Base-by-base conservation (phyloP, 2,888 invertebrate genomes). In the Buathra laborator region DNA sequence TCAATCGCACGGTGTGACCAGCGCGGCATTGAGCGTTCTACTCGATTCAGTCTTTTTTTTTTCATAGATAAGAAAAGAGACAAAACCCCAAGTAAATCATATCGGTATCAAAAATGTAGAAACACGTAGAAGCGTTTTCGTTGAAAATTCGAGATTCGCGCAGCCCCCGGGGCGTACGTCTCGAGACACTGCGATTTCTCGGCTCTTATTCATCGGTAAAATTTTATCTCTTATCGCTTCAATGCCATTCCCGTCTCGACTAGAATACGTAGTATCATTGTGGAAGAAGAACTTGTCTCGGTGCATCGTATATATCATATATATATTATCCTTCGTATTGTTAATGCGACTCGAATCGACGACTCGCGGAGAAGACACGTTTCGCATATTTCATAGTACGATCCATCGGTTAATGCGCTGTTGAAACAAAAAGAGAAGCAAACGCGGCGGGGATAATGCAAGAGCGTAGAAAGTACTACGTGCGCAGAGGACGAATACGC, bases 1-100 rank as follows among this genome's bases (percentile, higher is more conserved):
- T 83, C 82, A 82, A 74, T 77, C 53, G 37, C 59, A 56, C 48
- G 29, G 66, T 29, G 16, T 68, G 19, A 32, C 66, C 24, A 72
- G 43, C 76, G 76, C 44, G 80, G 76, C 70, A 70, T 75, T 75
- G 70, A 43, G 24, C 66, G 59, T 24, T 24, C 59, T 6, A 29
- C 37, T 48, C 48, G 59, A 16, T n/a, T 46, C n/a, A 79, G 16
- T 6, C n/a, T 64, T 64, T 71, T 37, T 67, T 1, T 64, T 71
- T 48, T 67, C 1, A 46, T n/a, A 14, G 29, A 53, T 71, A 16
- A 64, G 6, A 14, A 64, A 43, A 53, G 53, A 19, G 29, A 37
- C 14, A 16, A 16, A 46, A 53, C 46, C 16, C 9, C 67, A 56
- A 48, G 46, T 44, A 81, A 56, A 32, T 10, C 16, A 16, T 37